Evolutionary conservation across 2,797 vertebrate genomes (phyloP).

Genomic region (Pseudochromis fuscus): DNA sequence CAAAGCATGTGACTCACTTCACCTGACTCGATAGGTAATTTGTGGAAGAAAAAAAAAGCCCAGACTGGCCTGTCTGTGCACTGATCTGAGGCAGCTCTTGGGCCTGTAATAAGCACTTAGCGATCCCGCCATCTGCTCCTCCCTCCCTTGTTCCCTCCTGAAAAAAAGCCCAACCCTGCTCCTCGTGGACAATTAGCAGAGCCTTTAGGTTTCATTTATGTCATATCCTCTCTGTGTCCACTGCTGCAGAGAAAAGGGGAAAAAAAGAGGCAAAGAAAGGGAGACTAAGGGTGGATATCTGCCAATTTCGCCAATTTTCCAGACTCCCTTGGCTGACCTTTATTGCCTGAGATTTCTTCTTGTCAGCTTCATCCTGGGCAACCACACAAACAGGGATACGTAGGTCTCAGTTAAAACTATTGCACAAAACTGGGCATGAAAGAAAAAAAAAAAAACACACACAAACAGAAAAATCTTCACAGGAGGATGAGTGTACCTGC

Average conservation of each 20-base stretch:
- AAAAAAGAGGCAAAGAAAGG: background rate
- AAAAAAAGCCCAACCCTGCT: constrained; percentile 20
- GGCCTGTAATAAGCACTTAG: constrained; percentile 37
- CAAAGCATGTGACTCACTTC: background rate
- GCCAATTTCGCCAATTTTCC: constrained; percentile 27
- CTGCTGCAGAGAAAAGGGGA: constrained; percentile 8
- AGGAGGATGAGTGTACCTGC: background rate
- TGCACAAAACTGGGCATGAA: constrained; percentile 2
- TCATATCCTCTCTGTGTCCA: constrained; percentile 35
- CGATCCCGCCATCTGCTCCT: constrained; percentile 25
- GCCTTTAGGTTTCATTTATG: constrained; percentile 39
- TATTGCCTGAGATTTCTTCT: constrained; percentile 20
- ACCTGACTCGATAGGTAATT: constrained; percentile 6
- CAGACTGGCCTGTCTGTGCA: background rate
- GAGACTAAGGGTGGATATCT: background rate
- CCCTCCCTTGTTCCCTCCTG: constrained; percentile 52
- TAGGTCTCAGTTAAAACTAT: background rate
- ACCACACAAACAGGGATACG: constrained; percentile 24
- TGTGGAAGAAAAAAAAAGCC: background rate
- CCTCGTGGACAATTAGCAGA: constrained; percentile 50
- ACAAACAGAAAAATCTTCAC: too few species aligned
- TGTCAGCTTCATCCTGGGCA: constrained; percentile 32
- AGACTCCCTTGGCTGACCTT: constrained; percentile 35
- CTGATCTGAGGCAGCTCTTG: constrained; percentile 1
- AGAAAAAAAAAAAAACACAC: background rate